These are phyloP conservation scores for Prunella himalayana DNA, from an alignment of 2,113 vertebrate species.

Conservation along the genomic window DNA sequence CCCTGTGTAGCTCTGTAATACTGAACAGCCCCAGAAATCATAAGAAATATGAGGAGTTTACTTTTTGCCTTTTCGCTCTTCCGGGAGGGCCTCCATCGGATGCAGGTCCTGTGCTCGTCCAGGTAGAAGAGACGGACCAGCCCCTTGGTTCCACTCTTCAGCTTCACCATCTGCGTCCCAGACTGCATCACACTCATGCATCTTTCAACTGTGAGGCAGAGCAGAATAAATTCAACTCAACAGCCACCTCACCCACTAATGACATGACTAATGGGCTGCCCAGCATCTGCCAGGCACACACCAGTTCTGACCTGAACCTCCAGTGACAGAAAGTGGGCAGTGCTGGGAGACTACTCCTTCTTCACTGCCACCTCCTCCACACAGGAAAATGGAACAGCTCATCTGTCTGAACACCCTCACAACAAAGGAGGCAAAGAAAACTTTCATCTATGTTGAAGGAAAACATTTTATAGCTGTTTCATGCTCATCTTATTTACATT, in stretches of 20 bases:
- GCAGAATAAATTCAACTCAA: background rate
- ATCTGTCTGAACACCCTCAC: background rate
- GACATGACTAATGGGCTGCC: rapidly evolving
- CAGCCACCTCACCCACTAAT: background rate
- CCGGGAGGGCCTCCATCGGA: conserved; percentile 94
- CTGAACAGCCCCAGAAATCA: background rate
- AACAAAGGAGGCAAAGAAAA: background rate
- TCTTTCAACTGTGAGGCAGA: conserved; percentile 88
- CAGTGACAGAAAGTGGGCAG: background rate
- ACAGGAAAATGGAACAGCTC: background rate
- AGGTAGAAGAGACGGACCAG: conserved; percentile 96
- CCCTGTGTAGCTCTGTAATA: rapidly evolving
- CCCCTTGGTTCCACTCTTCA: conserved; percentile 94
- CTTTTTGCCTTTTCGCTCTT: conserved; percentile 98
- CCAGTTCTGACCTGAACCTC: background rate
- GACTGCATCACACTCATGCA: conserved; percentile 99
- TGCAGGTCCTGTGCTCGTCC: conserved; percentile 94
- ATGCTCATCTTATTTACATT: background rate
- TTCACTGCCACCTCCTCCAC: background rate
- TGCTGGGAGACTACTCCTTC: background rate
- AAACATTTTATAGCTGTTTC: background rate
- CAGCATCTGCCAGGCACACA: background rate
- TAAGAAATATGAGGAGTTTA: conserved; percentile 60
- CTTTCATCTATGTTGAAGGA: background rate
- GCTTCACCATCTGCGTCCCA: conserved; percentile 99